Base-by-base conservation (phyloP, 1,140 invertebrate species). In the Ditylenchus dipsaci region DNA sequence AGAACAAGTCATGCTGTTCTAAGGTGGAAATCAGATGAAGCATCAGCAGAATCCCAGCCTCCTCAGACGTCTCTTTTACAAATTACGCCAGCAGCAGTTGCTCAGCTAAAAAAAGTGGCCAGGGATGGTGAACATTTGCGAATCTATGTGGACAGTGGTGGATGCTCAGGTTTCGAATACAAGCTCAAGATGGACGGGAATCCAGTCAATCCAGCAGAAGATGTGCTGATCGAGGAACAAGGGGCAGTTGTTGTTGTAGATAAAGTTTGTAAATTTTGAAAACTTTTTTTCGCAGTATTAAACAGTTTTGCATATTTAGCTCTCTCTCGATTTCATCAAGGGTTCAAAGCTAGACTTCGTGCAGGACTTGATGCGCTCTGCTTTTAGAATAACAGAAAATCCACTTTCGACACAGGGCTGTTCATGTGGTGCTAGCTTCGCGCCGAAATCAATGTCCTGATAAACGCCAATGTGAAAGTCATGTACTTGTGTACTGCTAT, bases 121-220 rank as follows among this genome's bases (percentile, higher is more conserved):
- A 33, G 60, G 15, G 21, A 87, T 71, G 87, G 87, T 19, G 76
- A 77, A 68, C 84, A 83, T 73, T 80, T 97, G 59, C 87, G 93
- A 79, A 85, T 96, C 0, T 87, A 87, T 43, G 91, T 97, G 1
- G 93, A 96, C 84, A 92, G 95, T 38, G 95, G 95, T 30, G 95
- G 95, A 13, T 99, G 95, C 83, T 96, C 94, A n/a, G 95, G 95
- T 9, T 98, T 97, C 85, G 93, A 97, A 80, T 98, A 98, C 81
- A 95, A 94, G 85, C 95, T 98, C 84, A 65, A 61, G 53, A 47
- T 84, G 8, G 92, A 96, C 81, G 86, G 84, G 33, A 88, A 87
- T 71, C 29, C 56, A 47, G 30, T 58, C 43, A 74, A 91, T 7
- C 87, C 88, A 49, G 86, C 89, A 23, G 92, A 97, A 83, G 94